A percentile compares a stretch with the other conserved stretches of the same genome.
These are phyloP conservation scores for Yponomeuta malinellus DNA, from an alignment of 2,888 invertebrate genomes.

Conservation along the genomic window DNA sequence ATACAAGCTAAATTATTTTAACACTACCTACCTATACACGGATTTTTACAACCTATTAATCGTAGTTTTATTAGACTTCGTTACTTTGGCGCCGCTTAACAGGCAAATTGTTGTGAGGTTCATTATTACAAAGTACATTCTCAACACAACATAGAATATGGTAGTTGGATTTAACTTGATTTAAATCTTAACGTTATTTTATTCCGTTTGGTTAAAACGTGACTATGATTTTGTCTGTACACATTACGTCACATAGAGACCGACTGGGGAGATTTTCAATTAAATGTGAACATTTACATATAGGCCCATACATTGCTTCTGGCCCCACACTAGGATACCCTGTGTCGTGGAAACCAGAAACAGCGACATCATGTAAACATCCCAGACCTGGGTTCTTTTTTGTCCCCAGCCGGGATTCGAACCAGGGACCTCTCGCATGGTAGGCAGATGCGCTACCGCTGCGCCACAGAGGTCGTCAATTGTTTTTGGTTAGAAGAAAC, in stretches of 20 bases:
- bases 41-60: constrained; percentile 60
- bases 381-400: too few species aligned
- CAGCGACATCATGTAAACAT: too few species aligned
- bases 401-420: too few species aligned
- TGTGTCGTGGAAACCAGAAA: too few species aligned
- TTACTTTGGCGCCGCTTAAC: constrained; percentile 68
- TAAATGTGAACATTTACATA: too few species aligned
- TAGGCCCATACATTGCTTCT: too few species aligned
- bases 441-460: too few species aligned
- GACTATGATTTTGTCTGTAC: not conserved
- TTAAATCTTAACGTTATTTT: not conserved
- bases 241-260: not conserved
- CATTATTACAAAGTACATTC: not conserved
- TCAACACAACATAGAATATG: not conserved
- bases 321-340: too few species aligned
- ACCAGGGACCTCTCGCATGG: too few species aligned
- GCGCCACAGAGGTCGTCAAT: not conserved
- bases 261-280: not conserved
- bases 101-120: constrained; percentile 25
- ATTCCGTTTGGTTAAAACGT: not conserved
- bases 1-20: constrained; percentile 28
- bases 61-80: constrained; percentile 54
- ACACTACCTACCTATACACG: constrained; percentile 45
- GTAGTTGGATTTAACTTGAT: not conserved
- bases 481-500: constrained; percentile 8